phyloP scores from a whole-genome alignment of 2,797 vertebrate species.

The Anabas testudineus region DNA sequence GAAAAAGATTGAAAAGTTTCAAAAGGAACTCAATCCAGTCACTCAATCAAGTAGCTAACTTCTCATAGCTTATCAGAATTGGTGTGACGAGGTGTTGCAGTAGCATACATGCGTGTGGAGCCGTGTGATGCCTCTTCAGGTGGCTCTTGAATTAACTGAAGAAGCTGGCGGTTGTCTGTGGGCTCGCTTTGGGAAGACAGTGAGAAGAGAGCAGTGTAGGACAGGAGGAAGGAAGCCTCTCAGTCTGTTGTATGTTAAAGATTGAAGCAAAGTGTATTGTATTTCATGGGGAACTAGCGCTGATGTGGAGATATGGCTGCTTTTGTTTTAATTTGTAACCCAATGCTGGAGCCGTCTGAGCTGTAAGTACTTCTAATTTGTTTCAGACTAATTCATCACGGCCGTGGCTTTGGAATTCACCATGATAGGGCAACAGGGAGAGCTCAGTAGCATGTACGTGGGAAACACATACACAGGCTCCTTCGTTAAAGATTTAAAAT shows the following conservation, averaged over 20 bases:
- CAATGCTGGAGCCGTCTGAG: conserved; percentile 85
- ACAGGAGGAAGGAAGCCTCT: conserved; percentile 61
- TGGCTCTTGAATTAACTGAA: conserved; percentile 27
- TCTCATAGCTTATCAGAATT: no score
- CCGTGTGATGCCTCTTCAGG: not conserved
- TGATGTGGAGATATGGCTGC: conserved; percentile 85
- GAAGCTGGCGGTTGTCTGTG: conserved; percentile 18
- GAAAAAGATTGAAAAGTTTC: no score
- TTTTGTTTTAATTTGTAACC: conserved; percentile 90
- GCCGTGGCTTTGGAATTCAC: conserved; percentile 67
- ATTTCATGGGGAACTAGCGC: conserved; percentile 84
- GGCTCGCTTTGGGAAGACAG: conserved; percentile 20
- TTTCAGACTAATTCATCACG: conserved; percentile 86
- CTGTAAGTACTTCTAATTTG: conserved; percentile 86
- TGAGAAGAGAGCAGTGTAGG: conserved; percentile 35
- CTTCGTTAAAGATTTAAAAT: conserved; percentile 30
- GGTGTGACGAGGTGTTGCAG: no score
- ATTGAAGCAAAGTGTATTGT: conserved; percentile 75
- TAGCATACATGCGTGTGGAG: no score
- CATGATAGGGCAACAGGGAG: conserved; percentile 66
- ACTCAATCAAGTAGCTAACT: no score
- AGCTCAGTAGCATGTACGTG: conserved; percentile 33
- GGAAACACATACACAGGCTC: conserved; percentile 23
- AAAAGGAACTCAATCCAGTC: no score
- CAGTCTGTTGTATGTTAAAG: conserved; percentile 72